A percentile compares a stretch with the other conserved stretches of the same genome.
Conservation (phyloP, 2,888 invertebrate species). For the Drosophila yooni region DNA sequence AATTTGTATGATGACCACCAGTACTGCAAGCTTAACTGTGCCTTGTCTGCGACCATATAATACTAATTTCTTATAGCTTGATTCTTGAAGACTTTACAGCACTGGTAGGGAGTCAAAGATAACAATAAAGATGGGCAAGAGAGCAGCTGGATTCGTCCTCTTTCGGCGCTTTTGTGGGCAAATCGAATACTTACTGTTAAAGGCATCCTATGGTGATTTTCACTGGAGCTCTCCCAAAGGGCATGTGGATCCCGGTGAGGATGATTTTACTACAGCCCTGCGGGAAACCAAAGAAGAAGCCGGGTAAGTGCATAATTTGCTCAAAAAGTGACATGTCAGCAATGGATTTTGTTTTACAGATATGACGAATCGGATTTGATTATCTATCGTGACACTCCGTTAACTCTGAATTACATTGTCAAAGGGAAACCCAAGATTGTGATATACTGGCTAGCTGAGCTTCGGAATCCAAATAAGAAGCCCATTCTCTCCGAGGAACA, state of each 20-base stretch:
- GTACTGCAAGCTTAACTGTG: not conserved
- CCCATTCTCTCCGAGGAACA: slow-evolving; percentile 93
- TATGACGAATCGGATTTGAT: slow-evolving; percentile 86
- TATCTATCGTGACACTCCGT: slow-evolving; percentile 88
- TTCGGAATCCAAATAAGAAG: slow-evolving; percentile 88
- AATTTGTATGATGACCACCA: not conserved
- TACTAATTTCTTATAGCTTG: not conserved
- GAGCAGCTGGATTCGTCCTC: slow-evolving; percentile 94
- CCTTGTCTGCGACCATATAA: too few relatives aligned
- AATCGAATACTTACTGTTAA: slow-evolving; percentile 92
- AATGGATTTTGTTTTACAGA: slow-evolving; percentile 41
- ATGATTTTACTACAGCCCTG: slow-evolving; percentile 93
- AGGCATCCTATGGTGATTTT: slow-evolving; percentile 93
- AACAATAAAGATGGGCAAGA: slow-evolving; percentile 76
- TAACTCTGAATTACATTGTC: slow-evolving; percentile 88
- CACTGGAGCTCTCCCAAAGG: slow-evolving; percentile 99
- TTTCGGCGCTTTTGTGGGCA: slow-evolving; percentile 88
- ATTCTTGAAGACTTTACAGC: slow-evolving; percentile 20
- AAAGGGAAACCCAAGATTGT: slow-evolving; percentile 89
- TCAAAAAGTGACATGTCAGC: not conserved
- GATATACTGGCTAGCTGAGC: slow-evolving; percentile 93
- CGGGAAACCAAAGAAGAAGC: slow-evolving; percentile 96
- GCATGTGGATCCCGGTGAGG: slow-evolving; percentile 96
- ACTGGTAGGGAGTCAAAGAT: slow-evolving; percentile 4
- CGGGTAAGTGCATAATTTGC: slow-evolving; percentile 86